Conservation (phyloP, 1,140 invertebrate species). For the Sitophilus oryzae region DNA sequence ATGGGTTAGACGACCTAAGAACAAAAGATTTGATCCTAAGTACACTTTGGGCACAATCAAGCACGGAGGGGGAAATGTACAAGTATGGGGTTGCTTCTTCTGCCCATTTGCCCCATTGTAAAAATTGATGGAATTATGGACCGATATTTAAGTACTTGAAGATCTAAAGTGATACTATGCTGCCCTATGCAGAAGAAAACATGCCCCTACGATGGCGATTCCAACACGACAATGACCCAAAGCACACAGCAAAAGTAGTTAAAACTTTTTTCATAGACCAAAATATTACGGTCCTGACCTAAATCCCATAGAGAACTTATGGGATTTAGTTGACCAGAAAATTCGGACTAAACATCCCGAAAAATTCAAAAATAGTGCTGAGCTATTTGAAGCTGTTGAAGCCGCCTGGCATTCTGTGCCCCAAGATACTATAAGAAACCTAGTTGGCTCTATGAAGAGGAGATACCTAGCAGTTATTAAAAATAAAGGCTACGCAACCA, state of each 20-base stretch:
- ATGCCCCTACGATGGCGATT: conserved; percentile 33
- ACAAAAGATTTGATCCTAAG: conserved; percentile 18
- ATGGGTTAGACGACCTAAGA: conserved; percentile 18
- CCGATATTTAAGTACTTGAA: conserved; percentile 20
- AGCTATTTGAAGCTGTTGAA: no score
- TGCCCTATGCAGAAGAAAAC: conserved; percentile 21
- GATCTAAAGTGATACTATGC: conserved; percentile 22
- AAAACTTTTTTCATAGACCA: no score
- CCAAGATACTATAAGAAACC: no score
- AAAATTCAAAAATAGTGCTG: no score
- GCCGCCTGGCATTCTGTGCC: no score
- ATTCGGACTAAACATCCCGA: no score
- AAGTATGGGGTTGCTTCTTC: conserved; percentile 32
- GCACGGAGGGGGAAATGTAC: conserved; percentile 22
- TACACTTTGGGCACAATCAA: conserved; percentile 31
- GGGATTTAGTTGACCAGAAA: no score
- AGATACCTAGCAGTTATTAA: no score
- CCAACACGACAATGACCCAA: conserved; percentile 36
- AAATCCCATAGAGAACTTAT: no score
- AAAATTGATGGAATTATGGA: conserved; percentile 27
- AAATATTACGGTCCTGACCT: no score
- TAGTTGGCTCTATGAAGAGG: no score
- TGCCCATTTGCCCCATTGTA: conserved; percentile 23
- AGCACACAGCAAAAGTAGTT: conserved; percentile 27
- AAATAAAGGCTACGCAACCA: no score